Evolutionary conservation across 2,113 vertebrate genomes (phyloP), one percentile per base, ranked within the genome.

Genomic region (Narcine bancroftii): DNA sequence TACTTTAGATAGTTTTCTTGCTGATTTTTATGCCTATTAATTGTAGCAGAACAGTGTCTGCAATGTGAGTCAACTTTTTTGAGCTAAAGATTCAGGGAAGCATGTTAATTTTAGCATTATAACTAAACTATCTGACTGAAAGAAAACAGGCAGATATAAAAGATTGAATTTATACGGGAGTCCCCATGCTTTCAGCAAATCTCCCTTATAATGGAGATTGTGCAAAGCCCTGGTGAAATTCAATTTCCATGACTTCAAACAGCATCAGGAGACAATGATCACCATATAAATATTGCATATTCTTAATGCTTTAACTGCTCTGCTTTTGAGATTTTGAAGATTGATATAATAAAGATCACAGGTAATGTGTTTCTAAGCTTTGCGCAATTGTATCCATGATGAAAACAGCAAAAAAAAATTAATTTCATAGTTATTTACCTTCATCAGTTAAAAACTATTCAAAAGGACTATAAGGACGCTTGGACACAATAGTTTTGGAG

Each of bases 261-360:
- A 15, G 1, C 2, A 10, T 39, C n/a, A 75, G 72, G 33, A n/a
- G 29, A 36, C n/a, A 73, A n/a, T 73, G 72, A 29, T n/a, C n/a
- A 36, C 15, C 72, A 36, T 36, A 75, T 75, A 15, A 75, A 75
- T 75, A 36, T 75, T 75, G 17, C n/a, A 36, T 36, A 36, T 75
- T 7, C n/a, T 39, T 39, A 39, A 75, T 75, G 33, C 39, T 75
- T 36, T 75, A 75, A n/a, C 36, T 39, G n/a, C 72, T 15, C 39
- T 39, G n/a, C 72, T 75, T 75, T 75, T 75, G 72, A 75, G n/a
- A 75, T 75, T 11, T 75, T 75, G n/a, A 75, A 75, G 66, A 69
- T 26, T 24, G 21, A 26, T 69, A 69, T 24, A 2, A 24, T 69
- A 69, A 69, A 69, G 19, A 15, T 17, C n/a, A 21, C 17, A 2